Evolutionary conservation across 2,797 vertebrate species (phyloP).

Genomic region (Enteromius anoplus): DNA sequence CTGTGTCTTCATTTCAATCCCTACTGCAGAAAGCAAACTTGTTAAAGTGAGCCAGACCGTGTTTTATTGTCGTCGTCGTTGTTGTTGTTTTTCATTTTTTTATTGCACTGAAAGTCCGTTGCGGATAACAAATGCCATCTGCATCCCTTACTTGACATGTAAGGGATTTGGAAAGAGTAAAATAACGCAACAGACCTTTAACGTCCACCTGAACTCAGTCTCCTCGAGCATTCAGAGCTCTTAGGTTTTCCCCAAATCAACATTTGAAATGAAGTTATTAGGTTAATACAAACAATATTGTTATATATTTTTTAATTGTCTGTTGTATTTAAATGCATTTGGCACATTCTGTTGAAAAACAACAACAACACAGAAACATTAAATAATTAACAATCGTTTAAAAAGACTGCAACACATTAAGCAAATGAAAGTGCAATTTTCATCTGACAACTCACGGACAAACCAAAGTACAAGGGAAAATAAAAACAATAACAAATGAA

Average conservation of each 20-base stretch:
- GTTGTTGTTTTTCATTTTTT: slow-evolving; percentile 29
- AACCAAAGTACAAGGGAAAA: slow-evolving; percentile 70
- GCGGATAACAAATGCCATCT: slow-evolving; percentile 45
- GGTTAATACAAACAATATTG: slow-evolving; percentile 68
- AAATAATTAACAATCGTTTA: slow-evolving; percentile 59
- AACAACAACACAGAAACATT: slow-evolving; percentile 43
- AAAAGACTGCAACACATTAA: slow-evolving; percentile 69
- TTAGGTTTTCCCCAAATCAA: slow-evolving; percentile 60
- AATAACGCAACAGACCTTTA: slow-evolving; percentile 47
- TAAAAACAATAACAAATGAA: slow-evolving; percentile 61
- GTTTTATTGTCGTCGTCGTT: slow-evolving; percentile 22
- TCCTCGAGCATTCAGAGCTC: slow-evolving; percentile 53
- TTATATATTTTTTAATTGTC: slow-evolving; percentile 58
- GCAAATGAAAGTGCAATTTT: slow-evolving; percentile 82
- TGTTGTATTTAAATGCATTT: slow-evolving; percentile 78
- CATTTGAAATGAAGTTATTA: slow-evolving; percentile 61
- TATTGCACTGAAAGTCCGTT: slow-evolving; percentile 55
- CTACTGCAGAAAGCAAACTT: slow-evolving; percentile 34
- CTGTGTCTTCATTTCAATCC: slow-evolving; percentile 45
- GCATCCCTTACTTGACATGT: slow-evolving; percentile 40
- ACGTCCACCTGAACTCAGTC: slow-evolving; percentile 63
- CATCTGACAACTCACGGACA: slow-evolving; percentile 73
- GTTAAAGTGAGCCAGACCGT: slow-evolving; percentile 38
- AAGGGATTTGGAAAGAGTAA: slow-evolving; percentile 49
- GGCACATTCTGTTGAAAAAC: slow-evolving; percentile 79